phyloP scores from a whole-genome alignment of 1,140 invertebrate genomes.

The Diplogasteroides magnus region DNA sequence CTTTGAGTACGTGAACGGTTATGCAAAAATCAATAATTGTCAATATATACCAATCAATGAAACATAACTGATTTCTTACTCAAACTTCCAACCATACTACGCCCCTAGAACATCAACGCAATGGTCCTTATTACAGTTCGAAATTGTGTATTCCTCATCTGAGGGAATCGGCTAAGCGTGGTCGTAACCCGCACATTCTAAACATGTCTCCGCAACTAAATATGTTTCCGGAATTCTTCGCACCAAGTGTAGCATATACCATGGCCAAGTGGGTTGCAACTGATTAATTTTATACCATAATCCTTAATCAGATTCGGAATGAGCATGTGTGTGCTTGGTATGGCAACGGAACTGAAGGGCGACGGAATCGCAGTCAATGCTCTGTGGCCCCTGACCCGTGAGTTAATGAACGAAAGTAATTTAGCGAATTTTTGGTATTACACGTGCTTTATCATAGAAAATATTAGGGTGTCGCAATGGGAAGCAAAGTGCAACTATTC shows the following conservation, averaged over 20 bases:
- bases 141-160: not conserved
- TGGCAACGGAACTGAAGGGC: slow-evolving; percentile 81
- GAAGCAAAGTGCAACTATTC: too few species aligned
- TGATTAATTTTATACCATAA: too few species aligned
- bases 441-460: too few species aligned
- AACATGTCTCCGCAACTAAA: slow-evolving; percentile 90
- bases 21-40: too few species aligned
- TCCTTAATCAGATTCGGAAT: slow-evolving; percentile 73
- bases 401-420: too few species aligned
- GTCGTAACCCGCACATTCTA: slow-evolving; percentile 81
- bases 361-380: slow-evolving; percentile 88
- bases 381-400: slow-evolving; percentile 71
- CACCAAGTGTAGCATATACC: slow-evolving; percentile 89
- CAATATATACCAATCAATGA: too few species aligned
- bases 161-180: not conserved
- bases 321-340: slow-evolving; percentile 92
- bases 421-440: too few species aligned
- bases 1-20: too few species aligned
- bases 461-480: too few species aligned
- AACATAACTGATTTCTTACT: too few species aligned
- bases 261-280: slow-evolving; percentile 78
- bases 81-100: too few species aligned
- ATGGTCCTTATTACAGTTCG: not conserved
- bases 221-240: slow-evolving; percentile 84
- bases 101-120: too few species aligned